phyloP scores from a whole-genome alignment of 2,888 invertebrate species.

The Cosmia pyralina region DNA sequence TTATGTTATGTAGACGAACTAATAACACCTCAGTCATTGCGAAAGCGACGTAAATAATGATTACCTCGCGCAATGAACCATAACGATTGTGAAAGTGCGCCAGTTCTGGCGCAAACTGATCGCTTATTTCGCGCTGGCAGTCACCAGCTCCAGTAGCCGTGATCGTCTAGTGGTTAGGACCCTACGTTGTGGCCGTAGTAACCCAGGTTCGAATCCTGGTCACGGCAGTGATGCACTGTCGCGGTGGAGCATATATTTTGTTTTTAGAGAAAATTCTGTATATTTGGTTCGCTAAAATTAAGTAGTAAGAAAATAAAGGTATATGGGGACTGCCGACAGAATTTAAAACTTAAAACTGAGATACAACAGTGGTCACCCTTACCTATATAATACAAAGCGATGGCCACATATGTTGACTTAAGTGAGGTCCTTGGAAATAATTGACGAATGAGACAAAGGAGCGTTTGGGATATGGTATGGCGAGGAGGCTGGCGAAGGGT shows the following conservation, averaged over 20 bases:
- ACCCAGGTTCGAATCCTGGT: constrained; percentile 94
- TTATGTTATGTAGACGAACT: background rate
- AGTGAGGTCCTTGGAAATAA: too few species aligned
- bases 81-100: constrained; percentile 64
- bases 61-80: constrained; percentile 42
- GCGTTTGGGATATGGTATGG: too few species aligned
- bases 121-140: background rate
- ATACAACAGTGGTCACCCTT: too few species aligned
- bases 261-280: background rate
- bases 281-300: background rate
- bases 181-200: constrained; percentile 94
- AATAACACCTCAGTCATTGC: constrained; percentile 6
- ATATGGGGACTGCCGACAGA: too few species aligned
- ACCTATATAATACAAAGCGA: too few species aligned
- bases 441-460: too few species aligned
- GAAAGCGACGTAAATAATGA: constrained; percentile 3
- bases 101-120: constrained; percentile 22
- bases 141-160: constrained; percentile 74
- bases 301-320: too few species aligned
- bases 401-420: too few species aligned
- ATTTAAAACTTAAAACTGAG: too few species aligned
- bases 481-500: too few species aligned
- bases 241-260: constrained; percentile 65
- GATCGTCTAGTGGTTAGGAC: constrained; percentile 94
- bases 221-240: constrained; percentile 89